Evolutionary conservation across 2,113 vertebrate genomes (phyloP), one percentile per base, ranked within the genome.

Genomic region (Merops nubicus): DNA sequence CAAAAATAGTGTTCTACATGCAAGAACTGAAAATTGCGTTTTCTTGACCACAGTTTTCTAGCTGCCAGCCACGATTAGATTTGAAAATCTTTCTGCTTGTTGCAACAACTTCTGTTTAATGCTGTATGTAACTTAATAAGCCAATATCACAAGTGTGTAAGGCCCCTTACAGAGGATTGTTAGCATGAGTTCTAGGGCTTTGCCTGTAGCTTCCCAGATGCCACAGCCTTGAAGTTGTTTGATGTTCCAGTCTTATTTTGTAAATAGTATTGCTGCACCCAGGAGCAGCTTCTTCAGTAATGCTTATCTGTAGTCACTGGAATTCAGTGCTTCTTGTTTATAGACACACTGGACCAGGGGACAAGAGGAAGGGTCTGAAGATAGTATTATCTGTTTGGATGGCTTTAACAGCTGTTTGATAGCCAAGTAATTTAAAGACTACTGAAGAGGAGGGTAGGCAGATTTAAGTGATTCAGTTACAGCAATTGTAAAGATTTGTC

Each of bases 101-200:
- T 54, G 38, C 16, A 51, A 5, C 12, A 47, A 23, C 21, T 25
- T 78, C 25, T 2, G 1, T 51, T 60, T 31, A 26, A 5, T 7
- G n/a, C 3, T 38, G 4, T 78, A 8, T 34, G 31, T 57, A 6
- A 38, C 6, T 4, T 42, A 6, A 33, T 23, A 12, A 8, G 23
- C 19, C 16, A 21, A 10, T 56, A 8, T 5, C 3, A 3, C 17
- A 21, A n/a, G 51, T 8, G 8, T 11, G 8, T 6, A 15, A 3
- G 13, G n/a, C 38, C 17, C n/a, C 22, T 33, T 25, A 5, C 43
- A 38, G 72, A 21, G 40, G n/a, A 19, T 42, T 1, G 0, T 29
- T 25, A 31, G 12, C 2, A 0, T 28, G 22, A 34, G 9, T 85
- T 63, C 47, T 65, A 59, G 23, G 28, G 42, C 36, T 48, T 56